Evolutionary conservation across 1,140 invertebrate genomes (phyloP).

Genomic region (Cyclina sinensis): DNA sequence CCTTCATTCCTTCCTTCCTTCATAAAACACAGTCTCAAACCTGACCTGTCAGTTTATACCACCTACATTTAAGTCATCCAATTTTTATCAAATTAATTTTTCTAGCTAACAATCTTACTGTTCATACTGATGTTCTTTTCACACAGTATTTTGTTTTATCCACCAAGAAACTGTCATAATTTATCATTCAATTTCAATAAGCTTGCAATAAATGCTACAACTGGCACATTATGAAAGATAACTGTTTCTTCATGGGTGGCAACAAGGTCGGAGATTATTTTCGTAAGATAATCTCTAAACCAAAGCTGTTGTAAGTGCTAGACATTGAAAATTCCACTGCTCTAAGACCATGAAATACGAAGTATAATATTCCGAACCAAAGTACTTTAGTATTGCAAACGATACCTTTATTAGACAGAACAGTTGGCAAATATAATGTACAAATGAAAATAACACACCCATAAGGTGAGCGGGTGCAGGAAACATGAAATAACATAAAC

Average conservation of each 20-base stretch:
- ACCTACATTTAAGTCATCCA: too few relatives aligned
- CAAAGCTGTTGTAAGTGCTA: background rate
- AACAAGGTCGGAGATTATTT: background rate
- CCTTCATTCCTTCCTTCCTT: too few relatives aligned
- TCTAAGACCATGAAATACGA: constrained; percentile 21
- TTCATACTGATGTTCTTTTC: background rate
- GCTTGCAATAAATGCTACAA: background rate
- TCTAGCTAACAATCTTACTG: background rate
- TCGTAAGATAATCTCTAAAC: background rate
- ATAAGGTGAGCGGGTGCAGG: constrained; percentile 1
- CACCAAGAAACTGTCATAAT: background rate
- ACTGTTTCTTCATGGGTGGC: constrained; percentile 11
- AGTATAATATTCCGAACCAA: background rate
- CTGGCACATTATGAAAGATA: background rate
- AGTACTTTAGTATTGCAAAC: background rate
- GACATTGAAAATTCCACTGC: constrained; percentile 10
- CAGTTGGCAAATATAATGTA: constrained; percentile 27
- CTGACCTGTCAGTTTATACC: too few relatives aligned
- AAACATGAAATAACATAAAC: background rate
- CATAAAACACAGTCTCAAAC: too few relatives aligned
- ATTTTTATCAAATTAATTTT: too few relatives aligned
- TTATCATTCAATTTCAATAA: background rate
- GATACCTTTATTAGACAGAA: background rate
- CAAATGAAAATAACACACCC: constrained; percentile 4
- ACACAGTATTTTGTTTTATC: background rate